These are phyloP conservation scores for Craseonycteris thonglongyai DNA, from an alignment of 2,113 vertebrate genomes.

Conservation along the genomic window DNA sequence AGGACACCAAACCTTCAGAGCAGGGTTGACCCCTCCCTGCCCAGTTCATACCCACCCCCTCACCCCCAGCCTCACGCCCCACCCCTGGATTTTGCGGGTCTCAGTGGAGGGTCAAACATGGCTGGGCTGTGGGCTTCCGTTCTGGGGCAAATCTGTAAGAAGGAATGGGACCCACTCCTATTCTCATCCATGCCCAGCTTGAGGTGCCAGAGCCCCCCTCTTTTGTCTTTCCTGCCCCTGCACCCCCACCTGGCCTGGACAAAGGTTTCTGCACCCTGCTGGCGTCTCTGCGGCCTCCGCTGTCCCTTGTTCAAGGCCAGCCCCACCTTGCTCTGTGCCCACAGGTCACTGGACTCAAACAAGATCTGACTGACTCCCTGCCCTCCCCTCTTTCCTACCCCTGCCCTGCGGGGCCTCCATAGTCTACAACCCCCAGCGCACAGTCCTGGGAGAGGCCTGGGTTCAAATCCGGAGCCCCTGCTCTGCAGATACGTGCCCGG, in stretches of 20 bases:
- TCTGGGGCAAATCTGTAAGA: not conserved
- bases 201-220: not conserved
- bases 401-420: not conserved
- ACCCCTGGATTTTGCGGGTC: not conserved
- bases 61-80: not conserved
- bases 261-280: too few species aligned
- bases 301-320: not conserved
- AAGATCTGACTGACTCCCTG: not conserved
- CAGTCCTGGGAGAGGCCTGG: not conserved
- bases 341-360: not conserved
- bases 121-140: not conserved
- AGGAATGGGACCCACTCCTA: rapidly evolving
- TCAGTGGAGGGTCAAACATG: not conserved
- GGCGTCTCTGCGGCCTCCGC: not conserved
- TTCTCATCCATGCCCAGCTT: too few species aligned
- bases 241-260: not conserved
- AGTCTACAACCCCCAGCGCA: not conserved
- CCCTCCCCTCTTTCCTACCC: too few species aligned
- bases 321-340: not conserved
- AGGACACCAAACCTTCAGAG: not conserved
- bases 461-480: not conserved
- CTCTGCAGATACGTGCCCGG: not conserved
- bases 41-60: not conserved
- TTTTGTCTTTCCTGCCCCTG: not conserved
- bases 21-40: too few species aligned